Conservation (phyloP, 1,140 invertebrate genomes). For the Drosophila pruinosa region DNA sequence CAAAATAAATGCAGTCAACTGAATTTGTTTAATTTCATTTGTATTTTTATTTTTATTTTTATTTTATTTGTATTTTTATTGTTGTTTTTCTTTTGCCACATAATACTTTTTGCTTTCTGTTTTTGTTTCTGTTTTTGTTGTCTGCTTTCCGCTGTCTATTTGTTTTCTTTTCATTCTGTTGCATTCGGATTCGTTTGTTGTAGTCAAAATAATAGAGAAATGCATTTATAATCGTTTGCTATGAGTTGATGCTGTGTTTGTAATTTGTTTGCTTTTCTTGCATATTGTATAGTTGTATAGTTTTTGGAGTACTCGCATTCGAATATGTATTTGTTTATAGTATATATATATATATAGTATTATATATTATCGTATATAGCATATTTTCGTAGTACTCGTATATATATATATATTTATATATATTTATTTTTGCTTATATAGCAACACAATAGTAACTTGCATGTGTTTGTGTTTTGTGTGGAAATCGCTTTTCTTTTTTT, state of each 20-base stretch:
- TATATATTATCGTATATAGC: too few species aligned
- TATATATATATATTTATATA: constrained; percentile 30
- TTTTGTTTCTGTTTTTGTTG: not conserved
- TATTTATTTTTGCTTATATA: constrained; percentile 51
- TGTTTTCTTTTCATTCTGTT: constrained; percentile 28
- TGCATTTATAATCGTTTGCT: constrained; percentile 27
- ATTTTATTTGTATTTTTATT: constrained; percentile 21
- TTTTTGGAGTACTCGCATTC: constrained; percentile 17
- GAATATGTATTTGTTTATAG: constrained; percentile 16
- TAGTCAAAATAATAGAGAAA: constrained; percentile 29
- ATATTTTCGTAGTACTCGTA: constrained; percentile 19
- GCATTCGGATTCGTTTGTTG: constrained; percentile 8
- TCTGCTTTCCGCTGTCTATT: not conserved
- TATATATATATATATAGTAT: constrained; percentile 21
- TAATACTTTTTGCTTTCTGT: constrained; percentile 27
- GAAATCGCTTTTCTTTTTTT: constrained; percentile 38
- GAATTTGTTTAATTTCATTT: constrained; percentile 29
- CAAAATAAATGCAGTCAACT: not conserved
- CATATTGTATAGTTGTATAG: constrained; percentile 15
- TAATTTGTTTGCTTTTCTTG: constrained; percentile 21
- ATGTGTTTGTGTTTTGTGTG: constrained; percentile 42
- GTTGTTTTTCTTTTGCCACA: constrained; percentile 31
- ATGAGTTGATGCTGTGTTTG: constrained; percentile 14
- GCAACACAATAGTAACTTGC: constrained; percentile 79
- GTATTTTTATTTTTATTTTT: constrained; percentile 19